Base-by-base conservation (phyloP, 2,797 vertebrate genomes). In the Microctenopoma steveboyesi region DNA sequence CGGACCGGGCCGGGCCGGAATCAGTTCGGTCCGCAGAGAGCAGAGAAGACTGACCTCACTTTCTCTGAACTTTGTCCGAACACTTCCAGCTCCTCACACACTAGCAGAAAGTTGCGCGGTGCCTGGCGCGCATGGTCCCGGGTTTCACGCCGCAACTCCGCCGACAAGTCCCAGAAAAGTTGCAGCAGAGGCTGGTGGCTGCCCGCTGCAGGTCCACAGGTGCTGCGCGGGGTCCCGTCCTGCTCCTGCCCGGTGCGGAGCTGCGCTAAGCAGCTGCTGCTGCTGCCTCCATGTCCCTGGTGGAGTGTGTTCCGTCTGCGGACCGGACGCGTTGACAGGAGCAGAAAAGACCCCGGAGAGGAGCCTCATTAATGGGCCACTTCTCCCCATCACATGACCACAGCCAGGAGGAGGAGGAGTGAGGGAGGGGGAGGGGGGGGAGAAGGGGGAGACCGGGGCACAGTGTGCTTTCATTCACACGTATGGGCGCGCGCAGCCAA, bases 321-420 rank as follows among this genome's bases (percentile, higher is more conserved):
- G 93, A 92, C 37, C 93, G 95, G 94, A 93, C 94, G 94, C 93
- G 89, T 94, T 94, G 95, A 95, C 95, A 95, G 95, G 89, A 94
- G 94, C 95, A 95, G 95, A 95, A 96, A 94, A 96, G 95, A 95
- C 95, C 95, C 96, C 92, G 94, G 92, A 94, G 96, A 95, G 96
- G 95, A 90, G 95, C 95, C 94, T 94, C 95, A 95, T 96, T 98
- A 97, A 97, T 95, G 96, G 96, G 95, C 94, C 95, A 95, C 95
- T 95, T 96, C 95, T 95, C 92, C 91, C 94, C 94, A 95, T 97
- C 96, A 97, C 96, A 94, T 97, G 97, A 98, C 94, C 95, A 94
- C 94, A 94, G 94, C 91, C 89, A 90, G 86, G 92, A 87, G 92
- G 90, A 90, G 82, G 86, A 16, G 35, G 45, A 87, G 69, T 79